Base-by-base conservation (phyloP, 2,797 vertebrate species). In the Acridotheres tristis region DNA sequence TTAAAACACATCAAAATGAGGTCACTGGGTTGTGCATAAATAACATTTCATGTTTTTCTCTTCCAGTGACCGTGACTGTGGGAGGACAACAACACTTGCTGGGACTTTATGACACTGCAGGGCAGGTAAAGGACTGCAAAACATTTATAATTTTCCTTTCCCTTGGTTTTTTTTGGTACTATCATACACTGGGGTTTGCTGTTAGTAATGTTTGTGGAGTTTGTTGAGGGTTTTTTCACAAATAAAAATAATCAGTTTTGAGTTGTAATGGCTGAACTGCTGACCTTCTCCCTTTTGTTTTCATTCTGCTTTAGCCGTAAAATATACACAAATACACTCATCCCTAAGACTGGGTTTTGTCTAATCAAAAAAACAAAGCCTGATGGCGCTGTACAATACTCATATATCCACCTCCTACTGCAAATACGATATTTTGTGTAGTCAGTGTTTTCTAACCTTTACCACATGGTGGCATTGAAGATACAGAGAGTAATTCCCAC, bases 81-180 rank as follows among this genome's bases (percentile, higher is more conserved):
- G 98, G 98, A 96, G 98, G 98, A 94, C 98, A 98, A 67, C 98
- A 99, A 61, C 98, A 99, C 62, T 97, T 99, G 95, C 97, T 99
- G 82, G 98, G 98, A 83, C 98, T 99, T 47, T 99, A 98, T 47
- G 98, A 99, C 96, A 99, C 98, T 6, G 98, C 98, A 59, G 98
- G 98, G 88, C 98, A 99, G 98, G 98, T 99, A 98, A 97, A 68
- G 36, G 34, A 66, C 36, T 42, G 34, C 32, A 83, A 59, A 68
- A 72, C 12, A 22, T 63, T 51, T 43, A 14, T 30, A 5, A 27
- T 47, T 84, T 86, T 84, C 25, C 19, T 92, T 92, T 78, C 25
- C 16, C 9, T 0, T 23, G 9, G 8, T 71, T 88, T 40, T 40
- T 2, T 66, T 68, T 67, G 13, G 65, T 75, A 13, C 26, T 75